Conservation (phyloP, 2,113 vertebrate species). For the Plotosus lineatus region DNA sequence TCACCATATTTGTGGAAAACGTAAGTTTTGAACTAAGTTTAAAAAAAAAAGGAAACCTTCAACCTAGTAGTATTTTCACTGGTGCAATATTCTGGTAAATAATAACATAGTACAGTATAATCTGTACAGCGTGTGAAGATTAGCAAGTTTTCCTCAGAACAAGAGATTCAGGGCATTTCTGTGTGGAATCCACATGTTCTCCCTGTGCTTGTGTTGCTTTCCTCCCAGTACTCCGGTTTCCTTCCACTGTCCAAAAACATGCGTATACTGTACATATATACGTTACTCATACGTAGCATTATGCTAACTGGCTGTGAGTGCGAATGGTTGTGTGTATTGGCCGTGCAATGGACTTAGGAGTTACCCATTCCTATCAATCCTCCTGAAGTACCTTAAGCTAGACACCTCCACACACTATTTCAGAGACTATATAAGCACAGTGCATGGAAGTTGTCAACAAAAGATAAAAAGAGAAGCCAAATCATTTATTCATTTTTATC, state of each 20-base stretch:
- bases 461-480: conserved; percentile 8
- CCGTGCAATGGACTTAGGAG: no score
- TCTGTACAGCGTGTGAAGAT: not conserved
- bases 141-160: no score
- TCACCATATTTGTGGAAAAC: not conserved
- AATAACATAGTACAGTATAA: not conserved
- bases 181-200: not conserved
- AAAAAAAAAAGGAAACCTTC: not conserved
- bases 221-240: no score
- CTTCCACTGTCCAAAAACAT: no score
- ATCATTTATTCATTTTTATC: conserved; percentile 14
- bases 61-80: not conserved
- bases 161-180: no score
- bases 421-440: not conserved
- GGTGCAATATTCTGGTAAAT: not conserved
- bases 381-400: not conserved
- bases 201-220: no score
- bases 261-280: no score
- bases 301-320: no score
- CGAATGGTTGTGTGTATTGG: no score
- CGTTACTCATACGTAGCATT: no score
- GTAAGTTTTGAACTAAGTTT: not conserved
- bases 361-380: not conserved
- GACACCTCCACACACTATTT: not conserved
- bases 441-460: conserved; percentile 20